phyloP scores from a whole-genome alignment of 2,113 vertebrate species.

The Mustela nigripes region DNA sequence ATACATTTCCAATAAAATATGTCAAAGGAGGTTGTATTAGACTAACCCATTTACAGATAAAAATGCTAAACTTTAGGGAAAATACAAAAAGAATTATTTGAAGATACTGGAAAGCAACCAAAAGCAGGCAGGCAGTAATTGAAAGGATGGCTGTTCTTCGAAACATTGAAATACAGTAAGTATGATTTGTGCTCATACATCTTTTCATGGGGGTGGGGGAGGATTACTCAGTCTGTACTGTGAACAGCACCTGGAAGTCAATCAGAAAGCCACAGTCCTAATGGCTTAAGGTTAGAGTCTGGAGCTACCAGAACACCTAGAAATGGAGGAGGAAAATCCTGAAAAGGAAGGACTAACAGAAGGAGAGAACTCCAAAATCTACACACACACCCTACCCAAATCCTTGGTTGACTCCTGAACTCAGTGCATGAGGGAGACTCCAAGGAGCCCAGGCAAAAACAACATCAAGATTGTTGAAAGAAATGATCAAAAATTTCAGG shows the following conservation, averaged over 20 bases:
- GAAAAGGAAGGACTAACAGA: background rate
- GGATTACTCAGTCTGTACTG: background rate
- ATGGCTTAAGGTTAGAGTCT: background rate
- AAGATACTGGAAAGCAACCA: slow-evolving; percentile 8
- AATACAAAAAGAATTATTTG: slow-evolving; percentile 31
- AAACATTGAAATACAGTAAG: background rate
- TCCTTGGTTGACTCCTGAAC: slow-evolving; percentile 36
- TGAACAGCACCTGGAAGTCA: background rate
- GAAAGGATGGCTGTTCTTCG: slow-evolving; percentile 3
- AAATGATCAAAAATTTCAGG: background rate
- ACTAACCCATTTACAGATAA: slow-evolving; percentile 35
- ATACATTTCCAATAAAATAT: slow-evolving; percentile 46
- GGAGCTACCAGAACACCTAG: background rate
- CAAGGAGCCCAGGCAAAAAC: background rate
- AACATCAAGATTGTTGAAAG: background rate
- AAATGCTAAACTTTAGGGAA: slow-evolving; percentile 51
- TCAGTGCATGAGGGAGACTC: background rate
- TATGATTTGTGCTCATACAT: background rate
- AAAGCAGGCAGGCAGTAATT: background rate
- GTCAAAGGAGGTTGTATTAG: background rate
- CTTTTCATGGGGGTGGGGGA: background rate
- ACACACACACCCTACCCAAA: background rate
- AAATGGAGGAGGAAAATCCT: background rate
- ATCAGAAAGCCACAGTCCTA: background rate
- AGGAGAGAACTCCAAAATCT: background rate